These are phyloP conservation scores for Limnephilus auricula DNA, from an alignment of 2,888 invertebrate genomes.

Conservation along the genomic window DNA sequence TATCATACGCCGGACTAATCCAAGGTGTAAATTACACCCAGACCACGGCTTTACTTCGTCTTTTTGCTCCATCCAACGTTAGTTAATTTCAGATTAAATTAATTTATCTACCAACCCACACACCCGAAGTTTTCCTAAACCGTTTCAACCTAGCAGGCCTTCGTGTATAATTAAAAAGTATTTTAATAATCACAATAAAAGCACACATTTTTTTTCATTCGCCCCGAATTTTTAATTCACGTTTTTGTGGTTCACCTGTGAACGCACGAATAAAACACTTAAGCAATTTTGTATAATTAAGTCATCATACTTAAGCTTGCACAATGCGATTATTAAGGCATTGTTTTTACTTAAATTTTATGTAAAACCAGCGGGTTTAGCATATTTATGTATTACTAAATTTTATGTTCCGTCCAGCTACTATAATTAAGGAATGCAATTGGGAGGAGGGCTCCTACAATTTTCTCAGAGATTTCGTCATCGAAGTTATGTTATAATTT, in stretches of 20 bases:
- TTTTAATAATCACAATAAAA: constrained; percentile 40
- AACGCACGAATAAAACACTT: constrained; percentile 30
- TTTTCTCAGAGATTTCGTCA: neutral
- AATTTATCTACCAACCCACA: constrained; percentile 48
- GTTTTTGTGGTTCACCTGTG: constrained; percentile 38
- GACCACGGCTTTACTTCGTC: constrained; percentile 34
- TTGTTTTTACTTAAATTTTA: constrained; percentile 54
- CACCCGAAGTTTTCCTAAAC: neutral
- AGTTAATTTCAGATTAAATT: constrained; percentile 57
- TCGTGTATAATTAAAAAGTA: constrained; percentile 58
- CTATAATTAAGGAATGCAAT: neutral
- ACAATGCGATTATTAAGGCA: constrained; percentile 31
- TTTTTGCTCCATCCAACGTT: constrained; percentile 47
- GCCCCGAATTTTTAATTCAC: constrained; percentile 28
- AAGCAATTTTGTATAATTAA: constrained; percentile 36
- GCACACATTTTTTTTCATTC: neutral
- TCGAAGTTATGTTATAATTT: neutral
- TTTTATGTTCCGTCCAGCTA: neutral
- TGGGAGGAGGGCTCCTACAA: neutral
- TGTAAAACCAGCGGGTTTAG: constrained; percentile 39
- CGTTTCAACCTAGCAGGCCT: constrained; percentile 7
- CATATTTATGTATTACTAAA: constrained; percentile 2
- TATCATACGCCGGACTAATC: constrained; percentile 22
- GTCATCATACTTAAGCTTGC: constrained; percentile 37
- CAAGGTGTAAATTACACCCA: constrained; percentile 62